A percentile compares a stretch with the other conserved stretches of the same genome.
phyloP scores from a whole-genome alignment of 2,113 vertebrate species.

The Columbina picui region DNA sequence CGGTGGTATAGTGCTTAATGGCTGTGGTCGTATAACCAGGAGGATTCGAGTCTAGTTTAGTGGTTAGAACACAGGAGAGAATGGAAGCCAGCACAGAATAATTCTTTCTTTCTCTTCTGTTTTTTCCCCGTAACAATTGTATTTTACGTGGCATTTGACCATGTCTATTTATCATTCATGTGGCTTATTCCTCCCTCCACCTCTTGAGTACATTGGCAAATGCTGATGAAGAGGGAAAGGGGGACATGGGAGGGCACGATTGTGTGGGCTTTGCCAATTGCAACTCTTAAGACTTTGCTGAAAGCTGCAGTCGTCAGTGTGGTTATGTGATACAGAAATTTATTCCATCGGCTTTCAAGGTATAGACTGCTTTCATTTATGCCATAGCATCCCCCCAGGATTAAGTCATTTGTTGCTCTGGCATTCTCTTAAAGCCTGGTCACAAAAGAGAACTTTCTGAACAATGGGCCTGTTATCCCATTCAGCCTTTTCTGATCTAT shows the following conservation, averaged over 20 bases:
- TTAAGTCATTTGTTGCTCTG: constrained; percentile 68
- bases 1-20: neutral
- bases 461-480: constrained; percentile 55
- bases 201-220: neutral
- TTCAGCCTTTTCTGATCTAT: constrained; percentile 57
- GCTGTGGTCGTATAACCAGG: neutral
- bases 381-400: constrained; percentile 18
- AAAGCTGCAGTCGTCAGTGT: neutral
- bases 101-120: neutral
- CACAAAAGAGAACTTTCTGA: constrained; percentile 59
- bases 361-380: constrained; percentile 48
- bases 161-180: neutral
- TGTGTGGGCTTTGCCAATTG: neutral
- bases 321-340: constrained; percentile 45
- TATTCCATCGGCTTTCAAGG: constrained; percentile 44
- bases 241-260: neutral
- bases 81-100: neutral
- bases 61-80: neutral
- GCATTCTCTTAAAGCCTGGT: constrained; percentile 43
- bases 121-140: neutral
- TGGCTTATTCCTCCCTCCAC: neutral
- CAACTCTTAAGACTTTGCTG: constrained; percentile 23
- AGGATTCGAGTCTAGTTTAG: neutral
- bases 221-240: neutral
- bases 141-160: neutral